Evolutionary conservation across 1,140 invertebrate species (phyloP), one percentile per base, ranked within the genome.

Genomic region (Heliconius hermathena): DNA sequence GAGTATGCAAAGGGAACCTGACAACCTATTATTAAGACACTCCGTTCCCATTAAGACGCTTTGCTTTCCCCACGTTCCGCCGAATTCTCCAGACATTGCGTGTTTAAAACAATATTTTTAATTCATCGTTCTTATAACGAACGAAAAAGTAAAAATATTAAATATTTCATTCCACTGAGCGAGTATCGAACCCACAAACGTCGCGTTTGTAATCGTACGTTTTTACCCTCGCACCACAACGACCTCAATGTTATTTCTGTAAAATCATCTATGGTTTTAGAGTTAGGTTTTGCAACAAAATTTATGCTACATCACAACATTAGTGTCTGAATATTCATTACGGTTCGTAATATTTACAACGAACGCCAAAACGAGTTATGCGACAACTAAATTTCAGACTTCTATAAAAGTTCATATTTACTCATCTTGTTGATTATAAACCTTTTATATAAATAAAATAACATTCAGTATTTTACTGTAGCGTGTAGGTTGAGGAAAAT

Each of bases 311-410:
- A 57, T 77, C 81, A 82, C 81, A 82, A 79, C 81, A 79, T 82
- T 80, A 82, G 74, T 38, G 72, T 73, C 73, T 82, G 81, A 82
- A 82, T 82, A 82, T 82, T 82, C 78, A 82, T 82, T 82, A 79
- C 72, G 36, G 71, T 79, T 70, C 77, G 70, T 77, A 76, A 57
- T 82, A 79, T 77, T 79, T 82, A 82, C 75, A 79, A 75, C 46
- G 49, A 79, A 72, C 46, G 66, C 60, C 36, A 38, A 52, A 52
- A 79, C 73, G 66, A 70, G 22, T 79, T 76, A 73, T 79, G 22
- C 41, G 72, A 60, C 71, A 29, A 72, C 26, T 49, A 49, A 49
- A 76, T 76, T 76, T 71, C 49, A 29, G 70, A 76, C 38, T 18
- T 46, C 71, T 49, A 29, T 46, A 54, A 46, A 70, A 76, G 57